Conservation (phyloP, 2,113 vertebrate genomes). For the human region DNA sequence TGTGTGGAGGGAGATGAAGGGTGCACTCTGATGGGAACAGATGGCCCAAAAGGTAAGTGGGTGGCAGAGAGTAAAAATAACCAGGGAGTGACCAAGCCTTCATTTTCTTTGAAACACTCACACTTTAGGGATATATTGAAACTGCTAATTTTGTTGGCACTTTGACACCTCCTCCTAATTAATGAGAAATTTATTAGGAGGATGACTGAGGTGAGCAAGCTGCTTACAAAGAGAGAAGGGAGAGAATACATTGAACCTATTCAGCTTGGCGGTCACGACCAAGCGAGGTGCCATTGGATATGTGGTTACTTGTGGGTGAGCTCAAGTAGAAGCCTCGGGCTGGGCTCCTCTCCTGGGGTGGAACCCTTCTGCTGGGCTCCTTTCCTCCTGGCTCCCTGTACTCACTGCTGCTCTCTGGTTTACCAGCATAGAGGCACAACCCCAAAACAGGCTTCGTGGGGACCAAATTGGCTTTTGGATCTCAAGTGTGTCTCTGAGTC, state of each 20-base stretch:
- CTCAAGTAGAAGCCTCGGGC: neutral
- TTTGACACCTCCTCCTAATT: slow-evolving; percentile 14
- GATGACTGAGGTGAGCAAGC: neutral
- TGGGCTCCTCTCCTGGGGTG: neutral
- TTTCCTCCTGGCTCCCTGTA: neutral
- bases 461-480: neutral
- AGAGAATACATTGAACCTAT: neutral
- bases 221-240: slow-evolving; percentile 10
- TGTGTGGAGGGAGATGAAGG: neutral
- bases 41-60: slow-evolving; percentile 64
- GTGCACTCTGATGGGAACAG: neutral
- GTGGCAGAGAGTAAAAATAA: slow-evolving; percentile 51
- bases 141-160: slow-evolving; percentile 67
- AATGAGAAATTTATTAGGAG: slow-evolving; percentile 44
- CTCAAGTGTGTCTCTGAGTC: neutral
- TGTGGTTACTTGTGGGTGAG: neutral
- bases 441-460: neutral
- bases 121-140: slow-evolving; percentile 56
- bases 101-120: slow-evolving; percentile 61
- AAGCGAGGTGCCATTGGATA: neutral
- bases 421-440: neutral
- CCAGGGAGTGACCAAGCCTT: slow-evolving; percentile 49
- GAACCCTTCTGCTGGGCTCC: neutral
- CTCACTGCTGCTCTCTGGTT: neutral
- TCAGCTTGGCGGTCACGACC: neutral